A percentile compares a stretch with the other conserved stretches of the same genome.
Conservation (phyloP, 2,113 vertebrate species). For the Gallinago undulata region DNA sequence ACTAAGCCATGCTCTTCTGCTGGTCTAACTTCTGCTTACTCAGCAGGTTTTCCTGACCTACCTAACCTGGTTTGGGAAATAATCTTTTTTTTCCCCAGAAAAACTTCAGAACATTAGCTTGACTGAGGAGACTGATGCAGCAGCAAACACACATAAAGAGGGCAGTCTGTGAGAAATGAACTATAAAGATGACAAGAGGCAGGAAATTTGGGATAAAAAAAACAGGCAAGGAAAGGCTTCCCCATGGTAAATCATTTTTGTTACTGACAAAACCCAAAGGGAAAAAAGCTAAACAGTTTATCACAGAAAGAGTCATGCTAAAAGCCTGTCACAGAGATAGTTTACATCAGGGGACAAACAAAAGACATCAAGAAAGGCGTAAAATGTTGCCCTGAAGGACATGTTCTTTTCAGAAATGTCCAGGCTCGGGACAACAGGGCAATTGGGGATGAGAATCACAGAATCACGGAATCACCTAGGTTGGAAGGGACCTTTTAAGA, state of each 20-base stretch:
- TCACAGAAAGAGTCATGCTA: background rate
- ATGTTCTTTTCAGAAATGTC: background rate
- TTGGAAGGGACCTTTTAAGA: no score
- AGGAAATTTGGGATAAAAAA: background rate
- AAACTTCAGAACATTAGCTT: background rate
- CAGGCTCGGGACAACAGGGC: background rate
- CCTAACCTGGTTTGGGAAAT: background rate
- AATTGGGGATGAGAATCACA: background rate
- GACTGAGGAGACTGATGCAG: background rate
- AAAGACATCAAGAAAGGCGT: background rate
- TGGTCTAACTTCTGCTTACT: background rate
- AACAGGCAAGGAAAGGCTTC: background rate
- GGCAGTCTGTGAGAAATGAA: background rate
- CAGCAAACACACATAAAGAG: background rate
- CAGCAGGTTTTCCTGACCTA: background rate
- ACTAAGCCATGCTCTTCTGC: background rate
- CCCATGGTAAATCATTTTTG: background rate
- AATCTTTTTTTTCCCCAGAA: background rate
- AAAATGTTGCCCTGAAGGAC: background rate
- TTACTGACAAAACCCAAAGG: background rate
- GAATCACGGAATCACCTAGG: no score
- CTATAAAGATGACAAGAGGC: background rate
- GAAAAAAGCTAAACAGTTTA: background rate
- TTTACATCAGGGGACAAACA: conserved; percentile 3
- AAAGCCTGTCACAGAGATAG: background rate